Conservation (phyloP, 2,113 vertebrate species). For the Sapayoa aenigma region DNA sequence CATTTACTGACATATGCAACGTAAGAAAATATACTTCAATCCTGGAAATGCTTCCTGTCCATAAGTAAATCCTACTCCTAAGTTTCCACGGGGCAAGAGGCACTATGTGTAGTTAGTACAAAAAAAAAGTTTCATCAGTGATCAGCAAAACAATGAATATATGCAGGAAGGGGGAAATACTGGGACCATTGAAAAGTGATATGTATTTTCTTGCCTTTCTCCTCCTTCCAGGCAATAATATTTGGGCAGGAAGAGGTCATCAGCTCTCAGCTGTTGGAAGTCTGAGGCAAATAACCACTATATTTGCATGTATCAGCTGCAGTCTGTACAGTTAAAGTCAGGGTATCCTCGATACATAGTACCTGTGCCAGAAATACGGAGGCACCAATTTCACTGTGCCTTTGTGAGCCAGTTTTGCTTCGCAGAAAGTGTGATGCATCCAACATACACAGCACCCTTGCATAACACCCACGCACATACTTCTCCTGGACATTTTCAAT, state of each 20-base stretch:
- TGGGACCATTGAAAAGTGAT: background rate
- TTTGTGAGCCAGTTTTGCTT: background rate
- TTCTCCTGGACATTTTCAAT: background rate
- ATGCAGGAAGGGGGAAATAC: background rate
- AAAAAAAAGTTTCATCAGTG: background rate
- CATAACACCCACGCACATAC: background rate
- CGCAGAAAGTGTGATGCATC: background rate
- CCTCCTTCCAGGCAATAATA: background rate
- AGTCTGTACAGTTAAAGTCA: background rate
- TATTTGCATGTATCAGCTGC: background rate
- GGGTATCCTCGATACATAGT: background rate
- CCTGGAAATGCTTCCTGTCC: background rate
- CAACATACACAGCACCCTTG: background rate
- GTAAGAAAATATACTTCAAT: background rate
- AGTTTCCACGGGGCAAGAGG: background rate
- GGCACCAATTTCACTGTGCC: background rate
- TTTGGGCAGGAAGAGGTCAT: background rate
- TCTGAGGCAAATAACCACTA: background rate
- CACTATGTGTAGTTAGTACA: background rate
- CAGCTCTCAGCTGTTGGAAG: background rate
- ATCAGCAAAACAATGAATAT: background rate
- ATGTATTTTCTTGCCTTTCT: background rate
- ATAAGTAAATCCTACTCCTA: background rate
- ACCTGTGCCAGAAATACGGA: background rate
- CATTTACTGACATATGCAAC: background rate